Base-by-base conservation (phyloP, 2,888 invertebrate genomes). In the Philaethria dido region DNA sequence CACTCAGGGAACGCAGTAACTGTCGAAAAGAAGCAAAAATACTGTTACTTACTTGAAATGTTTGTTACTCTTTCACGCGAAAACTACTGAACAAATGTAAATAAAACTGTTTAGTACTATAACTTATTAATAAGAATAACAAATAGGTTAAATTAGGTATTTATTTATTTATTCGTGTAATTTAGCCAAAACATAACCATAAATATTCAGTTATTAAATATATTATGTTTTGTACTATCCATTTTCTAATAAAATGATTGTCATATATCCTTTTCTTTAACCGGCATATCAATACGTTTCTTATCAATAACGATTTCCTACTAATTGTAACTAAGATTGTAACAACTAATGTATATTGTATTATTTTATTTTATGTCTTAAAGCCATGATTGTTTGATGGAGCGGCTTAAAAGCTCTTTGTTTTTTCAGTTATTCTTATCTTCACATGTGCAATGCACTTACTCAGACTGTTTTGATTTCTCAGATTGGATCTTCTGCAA, bases 361-460 rank as follows among this genome's bases (percentile, higher is more conserved):
- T 60, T 61, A 45, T 47, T 54, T 64, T 57, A 66, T 74, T 75
- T 78, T 74, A 77, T 80, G 73, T 52, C 57, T 61, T 39, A 69
- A 62, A 55, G 69, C 65, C 72, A 70, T 72, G 70, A 78, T 79
- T 80, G 78, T 83, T 81, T 74, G 72, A 72, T 64, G 69, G 64
- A 76, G 62, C 64, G 64, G 52, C 61, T 66, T 72, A 69, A 73
- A 72, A 72, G 71, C 68, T 60, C 68, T 69, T 70, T 76, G 73
- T 74, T 77, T 77, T 75, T 75, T 73, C 66, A 73, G 75, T 70
- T 76, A 76, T 76, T 77, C 70, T 72, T 71, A 71, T 72, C 72
- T 72, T 73, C 60, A 69, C 73, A 69, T 70, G 73, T 68, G 69
- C 69, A 68, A 68, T 75, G 73, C 76, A 73, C 70, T 76, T 69